A percentile compares a stretch with the other conserved stretches of the same genome.
Conservation (phyloP, 2,888 invertebrate genomes). For the Cenopis cana region DNA sequence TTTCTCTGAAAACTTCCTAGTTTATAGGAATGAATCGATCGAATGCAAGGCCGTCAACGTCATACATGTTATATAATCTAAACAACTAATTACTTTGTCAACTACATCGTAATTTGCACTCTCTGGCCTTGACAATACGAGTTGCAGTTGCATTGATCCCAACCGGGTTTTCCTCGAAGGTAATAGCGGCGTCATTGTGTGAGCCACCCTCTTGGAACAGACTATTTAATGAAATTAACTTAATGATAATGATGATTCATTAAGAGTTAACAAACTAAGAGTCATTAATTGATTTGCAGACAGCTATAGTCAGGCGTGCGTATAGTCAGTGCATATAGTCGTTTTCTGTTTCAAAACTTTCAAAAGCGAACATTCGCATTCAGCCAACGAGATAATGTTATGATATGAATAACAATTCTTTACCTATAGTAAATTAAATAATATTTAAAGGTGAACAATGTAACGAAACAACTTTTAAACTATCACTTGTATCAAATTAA, state of each 20-base stretch:
- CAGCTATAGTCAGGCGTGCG: too few relatives aligned
- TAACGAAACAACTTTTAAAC: too few relatives aligned
- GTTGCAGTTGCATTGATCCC: conserved; percentile 48
- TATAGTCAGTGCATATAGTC: too few relatives aligned
- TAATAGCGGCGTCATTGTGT: conserved; percentile 66
- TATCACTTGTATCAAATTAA: too few relatives aligned
- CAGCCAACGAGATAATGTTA: too few relatives aligned
- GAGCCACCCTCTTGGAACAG: conserved; percentile 60
- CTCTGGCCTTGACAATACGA: conserved; percentile 49
- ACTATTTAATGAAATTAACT: conserved; percentile 48
- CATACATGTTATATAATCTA: conserved; percentile 10
- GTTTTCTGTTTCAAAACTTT: too few relatives aligned
- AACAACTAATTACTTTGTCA: conserved; percentile 54
- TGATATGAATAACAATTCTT: too few relatives aligned
- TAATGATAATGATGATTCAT: conserved; percentile 29
- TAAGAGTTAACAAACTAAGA: neutral
- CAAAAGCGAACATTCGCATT: too few relatives aligned
- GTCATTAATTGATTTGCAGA: neutral
- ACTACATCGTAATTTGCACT: conserved; percentile 48
- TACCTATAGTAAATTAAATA: too few relatives aligned
- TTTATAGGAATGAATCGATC: conserved; percentile 43
- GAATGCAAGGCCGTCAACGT: conserved; percentile 31
- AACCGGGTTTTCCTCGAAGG: conserved; percentile 72
- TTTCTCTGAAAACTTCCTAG: too few relatives aligned
- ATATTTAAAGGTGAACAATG: too few relatives aligned